Percentiles rank a stretch among this genome's conserved stretches.
phyloP scores from a whole-genome alignment of 1,140 invertebrate genomes.

The Papilio xuthus region DNA sequence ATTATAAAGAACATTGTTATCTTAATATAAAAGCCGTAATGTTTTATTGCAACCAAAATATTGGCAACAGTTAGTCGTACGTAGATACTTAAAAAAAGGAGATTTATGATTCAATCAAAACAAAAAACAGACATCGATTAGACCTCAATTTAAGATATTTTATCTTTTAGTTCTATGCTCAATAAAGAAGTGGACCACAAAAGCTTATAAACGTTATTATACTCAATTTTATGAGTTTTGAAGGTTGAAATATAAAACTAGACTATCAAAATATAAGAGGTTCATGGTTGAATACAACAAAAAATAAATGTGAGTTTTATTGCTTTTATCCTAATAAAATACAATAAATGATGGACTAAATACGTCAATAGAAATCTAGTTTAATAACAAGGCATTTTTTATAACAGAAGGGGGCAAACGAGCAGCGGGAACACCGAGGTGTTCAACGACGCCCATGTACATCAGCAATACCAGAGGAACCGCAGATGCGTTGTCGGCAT shows the following conservation, averaged over 20 bases:
- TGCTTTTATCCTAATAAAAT: not conserved
- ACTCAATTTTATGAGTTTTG: not conserved
- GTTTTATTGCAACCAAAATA: not conserved
- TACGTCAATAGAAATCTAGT: not conserved
- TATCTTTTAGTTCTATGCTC: not conserved
- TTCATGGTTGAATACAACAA: not conserved
- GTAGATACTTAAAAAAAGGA: not conserved
- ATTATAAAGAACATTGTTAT: not conserved
- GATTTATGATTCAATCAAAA: not conserved
- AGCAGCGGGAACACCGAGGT: too few relatives aligned
- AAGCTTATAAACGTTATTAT: not conserved
- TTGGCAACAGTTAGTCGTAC: not conserved
- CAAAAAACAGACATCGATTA: constrained; percentile 5
- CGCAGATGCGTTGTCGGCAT: too few relatives aligned
- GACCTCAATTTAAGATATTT: not conserved
- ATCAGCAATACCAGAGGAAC: too few relatives aligned
- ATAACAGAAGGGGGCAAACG: too few relatives aligned
- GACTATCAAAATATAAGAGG: not conserved
- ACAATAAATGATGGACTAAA: not conserved
- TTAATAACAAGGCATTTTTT: not conserved
- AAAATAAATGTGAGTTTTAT: not conserved
- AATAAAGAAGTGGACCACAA: not conserved
- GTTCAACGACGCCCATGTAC: too few relatives aligned
- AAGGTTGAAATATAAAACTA: not conserved
- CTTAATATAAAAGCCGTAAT: not conserved